A percentile compares a stretch with the other conserved stretches of the same genome.
These are phyloP conservation scores for Andrena cerasifolii DNA, from an alignment of 1,140 invertebrate genomes.

Conservation along the genomic window DNA sequence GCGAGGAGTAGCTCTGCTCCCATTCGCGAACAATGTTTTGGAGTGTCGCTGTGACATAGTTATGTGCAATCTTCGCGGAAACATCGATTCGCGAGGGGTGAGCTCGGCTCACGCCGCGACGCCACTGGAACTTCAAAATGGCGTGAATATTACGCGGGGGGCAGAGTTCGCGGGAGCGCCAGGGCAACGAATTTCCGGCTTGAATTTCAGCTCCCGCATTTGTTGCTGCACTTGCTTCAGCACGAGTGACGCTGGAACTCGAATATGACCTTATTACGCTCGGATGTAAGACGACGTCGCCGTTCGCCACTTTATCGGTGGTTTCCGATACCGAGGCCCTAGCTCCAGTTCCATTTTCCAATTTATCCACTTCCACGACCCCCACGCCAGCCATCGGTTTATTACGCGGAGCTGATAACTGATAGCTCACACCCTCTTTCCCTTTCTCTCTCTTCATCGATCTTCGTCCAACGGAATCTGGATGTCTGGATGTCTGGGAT, in stretches of 20 bases:
- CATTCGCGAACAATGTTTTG: no score
- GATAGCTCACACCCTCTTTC: neutral
- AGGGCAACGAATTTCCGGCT: slow-evolving; percentile 1
- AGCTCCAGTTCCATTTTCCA: slow-evolving; percentile 13
- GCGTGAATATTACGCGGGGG: no score
- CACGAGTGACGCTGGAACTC: neutral
- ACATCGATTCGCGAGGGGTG: no score
- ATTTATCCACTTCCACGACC: slow-evolving; percentile 1
- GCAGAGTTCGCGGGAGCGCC: neutral
- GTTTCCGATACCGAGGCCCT: slow-evolving; percentile 4
- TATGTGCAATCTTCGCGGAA: no score
- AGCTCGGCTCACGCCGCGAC: no score
- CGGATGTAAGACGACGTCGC: neutral
- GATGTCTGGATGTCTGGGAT: neutral
- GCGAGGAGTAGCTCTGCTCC: no score
- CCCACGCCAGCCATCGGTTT: neutral
- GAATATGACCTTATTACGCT: slow-evolving; percentile 4
- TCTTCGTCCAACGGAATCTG: no score
- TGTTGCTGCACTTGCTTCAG: neutral
- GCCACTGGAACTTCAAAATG: neutral
- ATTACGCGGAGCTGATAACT: neutral
- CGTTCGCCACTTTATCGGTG: neutral
- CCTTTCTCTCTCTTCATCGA: neutral
- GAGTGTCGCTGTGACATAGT: no score
- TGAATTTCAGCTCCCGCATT: neutral